Percentiles rank a stretch among this genome's conserved stretches.
Conservation (phyloP, 2,113 vertebrate genomes). For the Ochotona princeps region DNA sequence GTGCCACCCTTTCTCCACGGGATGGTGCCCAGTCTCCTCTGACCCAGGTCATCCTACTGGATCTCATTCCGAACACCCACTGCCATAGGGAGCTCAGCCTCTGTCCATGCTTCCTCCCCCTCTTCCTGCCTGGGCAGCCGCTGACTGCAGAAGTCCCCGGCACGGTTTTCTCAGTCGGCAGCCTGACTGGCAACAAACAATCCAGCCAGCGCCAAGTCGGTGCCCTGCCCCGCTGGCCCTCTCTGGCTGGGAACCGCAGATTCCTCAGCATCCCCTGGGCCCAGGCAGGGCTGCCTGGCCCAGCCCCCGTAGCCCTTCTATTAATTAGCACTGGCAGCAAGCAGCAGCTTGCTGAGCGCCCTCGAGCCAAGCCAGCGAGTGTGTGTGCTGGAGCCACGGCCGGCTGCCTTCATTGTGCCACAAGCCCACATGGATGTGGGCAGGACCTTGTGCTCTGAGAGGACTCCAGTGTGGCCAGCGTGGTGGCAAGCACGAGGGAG, state of each 20-base stretch:
- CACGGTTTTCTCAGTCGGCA: constrained; percentile 44
- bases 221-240: constrained; percentile 49
- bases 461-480: neutral
- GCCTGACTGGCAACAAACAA: constrained; percentile 62
- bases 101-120: neutral
- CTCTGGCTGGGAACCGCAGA: constrained; percentile 57
- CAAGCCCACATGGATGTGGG: neutral
- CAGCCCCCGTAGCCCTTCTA: constrained; percentile 67
- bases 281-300: constrained; percentile 47
- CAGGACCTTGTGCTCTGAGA: constrained; percentile 31
- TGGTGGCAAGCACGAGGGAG: neutral
- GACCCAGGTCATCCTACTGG: neutral
- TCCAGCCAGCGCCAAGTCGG: constrained; percentile 63
- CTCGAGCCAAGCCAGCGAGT: constrained; percentile 23
- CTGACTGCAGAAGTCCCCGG: neutral
- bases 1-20: neutral
- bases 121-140: neutral
- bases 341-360: constrained; percentile 38
- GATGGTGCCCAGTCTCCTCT: constrained; percentile 42
- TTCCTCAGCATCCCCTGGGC: constrained; percentile 65
- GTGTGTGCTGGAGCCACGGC: neutral
- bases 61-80: neutral
- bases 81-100: neutral
- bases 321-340: constrained; percentile 77
- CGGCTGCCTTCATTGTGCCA: neutral